A percentile compares a stretch with the other conserved stretches of the same genome.
These are phyloP conservation scores for Diogma glabrata DNA, from an alignment of 2,888 invertebrate genomes.

Conservation along the genomic window DNA sequence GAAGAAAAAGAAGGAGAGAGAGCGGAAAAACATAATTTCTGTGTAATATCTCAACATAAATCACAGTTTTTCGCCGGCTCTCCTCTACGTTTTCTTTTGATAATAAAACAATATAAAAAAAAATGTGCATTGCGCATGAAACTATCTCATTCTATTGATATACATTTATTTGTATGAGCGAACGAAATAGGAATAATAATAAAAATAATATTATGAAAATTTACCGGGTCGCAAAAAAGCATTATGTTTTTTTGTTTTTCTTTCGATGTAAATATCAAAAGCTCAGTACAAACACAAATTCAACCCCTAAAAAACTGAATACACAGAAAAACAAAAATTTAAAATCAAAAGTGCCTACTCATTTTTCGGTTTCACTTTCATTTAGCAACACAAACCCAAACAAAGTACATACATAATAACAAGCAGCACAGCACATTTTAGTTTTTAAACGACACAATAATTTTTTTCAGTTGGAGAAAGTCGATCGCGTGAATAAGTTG, in stretches of 20 bases:
- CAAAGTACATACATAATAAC: constrained; percentile 1
- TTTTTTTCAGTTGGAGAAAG: constrained; percentile 8
- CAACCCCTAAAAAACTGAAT: too few relatives aligned
- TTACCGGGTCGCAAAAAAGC: constrained; percentile 9
- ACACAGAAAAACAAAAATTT: too few relatives aligned
- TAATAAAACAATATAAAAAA: constrained; percentile 4
- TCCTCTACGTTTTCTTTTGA: too few relatives aligned
- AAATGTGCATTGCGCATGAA: too few relatives aligned
- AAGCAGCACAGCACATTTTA: background rate
- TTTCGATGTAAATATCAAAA: too few relatives aligned
- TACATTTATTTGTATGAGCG: too few relatives aligned
- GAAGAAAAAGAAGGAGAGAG: background rate
- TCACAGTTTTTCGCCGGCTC: too few relatives aligned
- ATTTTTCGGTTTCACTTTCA: constrained; percentile 9
- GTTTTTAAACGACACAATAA: background rate
- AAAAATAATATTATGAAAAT: background rate
- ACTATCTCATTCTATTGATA: too few relatives aligned
- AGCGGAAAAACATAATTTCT: background rate
- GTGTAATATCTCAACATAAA: constrained; percentile 8
- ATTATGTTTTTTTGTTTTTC: too few relatives aligned
- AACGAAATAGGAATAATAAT: too few relatives aligned
- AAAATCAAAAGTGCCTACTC: constrained; percentile 8
- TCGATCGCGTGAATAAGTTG: constrained; percentile 8
- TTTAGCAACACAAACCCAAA: constrained; percentile 6
- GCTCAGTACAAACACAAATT: too few relatives aligned